These are phyloP conservation scores for Aspidiotus destructor DNA, from an alignment of 2,888 invertebrate species.

Conservation along the genomic window DNA sequence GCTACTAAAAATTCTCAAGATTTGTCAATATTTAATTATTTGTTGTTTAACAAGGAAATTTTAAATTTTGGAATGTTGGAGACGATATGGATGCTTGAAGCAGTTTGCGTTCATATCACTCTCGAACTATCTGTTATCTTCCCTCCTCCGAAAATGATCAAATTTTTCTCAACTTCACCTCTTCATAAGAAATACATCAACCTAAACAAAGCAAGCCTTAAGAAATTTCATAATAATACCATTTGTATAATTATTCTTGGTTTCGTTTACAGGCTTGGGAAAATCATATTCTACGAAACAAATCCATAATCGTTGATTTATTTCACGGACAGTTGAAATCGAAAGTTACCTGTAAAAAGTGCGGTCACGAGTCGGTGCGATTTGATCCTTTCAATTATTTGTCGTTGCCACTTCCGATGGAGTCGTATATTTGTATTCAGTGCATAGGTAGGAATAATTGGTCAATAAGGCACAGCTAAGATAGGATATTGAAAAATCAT, in stretches of 20 bases:
- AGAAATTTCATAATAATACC: no score
- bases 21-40: no score
- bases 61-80: no score
- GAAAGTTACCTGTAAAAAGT: constrained; percentile 70
- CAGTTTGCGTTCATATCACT: no score
- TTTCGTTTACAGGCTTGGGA: constrained; percentile 59
- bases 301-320: constrained; percentile 77
- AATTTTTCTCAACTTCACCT: background rate
- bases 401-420: constrained; percentile 81
- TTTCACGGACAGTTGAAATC: constrained; percentile 90
- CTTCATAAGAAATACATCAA: constrained; percentile 8
- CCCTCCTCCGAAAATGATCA: background rate
- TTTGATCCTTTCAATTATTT: constrained; percentile 90
- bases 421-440: constrained; percentile 68
- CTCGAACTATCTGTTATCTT: no score
- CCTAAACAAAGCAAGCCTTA: no score
- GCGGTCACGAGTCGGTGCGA: constrained; percentile 71
- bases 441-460: constrained; percentile 51
- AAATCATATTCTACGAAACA: constrained; percentile 68
- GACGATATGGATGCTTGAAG: no score
- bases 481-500: background rate
- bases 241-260: no score
- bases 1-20: no score
- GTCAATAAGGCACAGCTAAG: no score
- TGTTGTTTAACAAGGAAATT: no score